Percentiles rank a stretch among this genome's conserved stretches.
Conservation (phyloP, 2,113 vertebrate genomes). For the Nothoprocta perdicaria region DNA sequence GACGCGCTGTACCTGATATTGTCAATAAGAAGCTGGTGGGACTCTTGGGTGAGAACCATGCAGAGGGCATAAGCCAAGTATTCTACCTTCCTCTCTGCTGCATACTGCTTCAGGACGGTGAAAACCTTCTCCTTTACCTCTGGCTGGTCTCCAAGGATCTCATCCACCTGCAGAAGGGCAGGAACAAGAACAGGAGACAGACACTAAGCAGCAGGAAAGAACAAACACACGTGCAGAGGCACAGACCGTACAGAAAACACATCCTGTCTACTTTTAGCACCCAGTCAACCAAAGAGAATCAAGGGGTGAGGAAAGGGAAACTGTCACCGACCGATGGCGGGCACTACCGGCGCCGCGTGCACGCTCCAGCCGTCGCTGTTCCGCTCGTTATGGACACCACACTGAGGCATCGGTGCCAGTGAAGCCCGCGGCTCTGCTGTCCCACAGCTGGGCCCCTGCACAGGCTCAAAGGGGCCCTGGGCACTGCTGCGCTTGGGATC, state of each 20-base stretch:
- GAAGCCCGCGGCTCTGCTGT: not conserved
- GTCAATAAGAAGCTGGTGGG: constrained; percentile 86
- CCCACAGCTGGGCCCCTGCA: not conserved
- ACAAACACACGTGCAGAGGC: fast-evolving
- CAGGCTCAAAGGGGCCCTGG: not conserved
- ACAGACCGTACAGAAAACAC: fast-evolving
- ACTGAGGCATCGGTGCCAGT: fast-evolving
- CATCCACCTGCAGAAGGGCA: constrained; percentile 82
- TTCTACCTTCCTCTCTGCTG: constrained; percentile 88
- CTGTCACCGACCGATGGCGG: fast-evolving
- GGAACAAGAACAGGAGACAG: not conserved
- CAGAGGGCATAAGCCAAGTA: constrained; percentile 87
- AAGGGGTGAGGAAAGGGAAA: fast-evolving
- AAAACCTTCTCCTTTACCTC: constrained; percentile 90
- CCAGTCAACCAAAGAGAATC: fast-evolving
- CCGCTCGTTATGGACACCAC: fast-evolving
- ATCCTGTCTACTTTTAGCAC: not conserved
- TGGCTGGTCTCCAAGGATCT: constrained; percentile 85
- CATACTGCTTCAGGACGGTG: constrained; percentile 89
- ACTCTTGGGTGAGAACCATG: constrained; percentile 83
- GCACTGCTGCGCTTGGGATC: not conserved
- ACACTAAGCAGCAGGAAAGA: not conserved
- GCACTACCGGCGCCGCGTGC: not conserved
- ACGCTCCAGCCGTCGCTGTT: fast-evolving
- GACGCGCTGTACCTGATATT: constrained; percentile 86